A percentile compares a stretch with the other conserved stretches of the same genome.
Evolutionary conservation across 2,797 vertebrate genomes (phyloP).

Genomic region (Apodemus agrarius): DNA sequence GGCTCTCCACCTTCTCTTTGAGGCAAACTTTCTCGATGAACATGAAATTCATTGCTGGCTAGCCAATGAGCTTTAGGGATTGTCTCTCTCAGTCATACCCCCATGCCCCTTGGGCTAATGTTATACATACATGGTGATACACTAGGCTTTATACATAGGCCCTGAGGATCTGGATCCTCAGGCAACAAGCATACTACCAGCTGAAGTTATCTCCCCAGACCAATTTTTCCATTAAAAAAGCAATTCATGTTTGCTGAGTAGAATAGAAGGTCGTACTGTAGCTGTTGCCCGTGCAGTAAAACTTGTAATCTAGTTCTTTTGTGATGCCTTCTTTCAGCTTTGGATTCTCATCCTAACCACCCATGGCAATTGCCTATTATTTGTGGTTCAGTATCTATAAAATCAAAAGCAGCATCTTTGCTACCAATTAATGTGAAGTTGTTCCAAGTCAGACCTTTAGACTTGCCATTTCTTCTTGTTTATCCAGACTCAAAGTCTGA

Average conservation of each 20-base stretch:
- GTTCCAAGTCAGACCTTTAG: not conserved
- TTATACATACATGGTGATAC: not conserved
- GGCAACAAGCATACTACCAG: not conserved
- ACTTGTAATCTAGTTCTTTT: not conserved
- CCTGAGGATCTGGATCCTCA: not conserved
- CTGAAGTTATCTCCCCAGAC: not conserved
- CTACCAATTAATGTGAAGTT: not conserved
- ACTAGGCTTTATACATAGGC: not conserved
- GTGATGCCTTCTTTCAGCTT: not conserved
- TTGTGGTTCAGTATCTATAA: constrained; percentile 15
- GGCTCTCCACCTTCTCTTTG: not conserved
- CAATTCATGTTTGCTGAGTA: not conserved
- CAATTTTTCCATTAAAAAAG: not conserved
- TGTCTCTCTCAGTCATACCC: not conserved
- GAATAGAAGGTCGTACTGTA: not conserved
- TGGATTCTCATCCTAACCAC: not conserved
- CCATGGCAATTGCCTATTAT: not conserved
- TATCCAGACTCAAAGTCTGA: not conserved
- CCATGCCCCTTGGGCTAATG: not conserved
- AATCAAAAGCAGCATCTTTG: constrained; percentile 29
- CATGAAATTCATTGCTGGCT: not conserved
- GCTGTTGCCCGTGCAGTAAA: not conserved
- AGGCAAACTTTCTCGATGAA: not conserved
- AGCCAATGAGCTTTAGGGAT: not conserved
- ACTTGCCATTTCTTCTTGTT: not conserved